A percentile compares a stretch with the other conserved stretches of the same genome.
phyloP scores from a whole-genome alignment of 2,888 invertebrate species.

The Scotopteryx bipunctaria region DNA sequence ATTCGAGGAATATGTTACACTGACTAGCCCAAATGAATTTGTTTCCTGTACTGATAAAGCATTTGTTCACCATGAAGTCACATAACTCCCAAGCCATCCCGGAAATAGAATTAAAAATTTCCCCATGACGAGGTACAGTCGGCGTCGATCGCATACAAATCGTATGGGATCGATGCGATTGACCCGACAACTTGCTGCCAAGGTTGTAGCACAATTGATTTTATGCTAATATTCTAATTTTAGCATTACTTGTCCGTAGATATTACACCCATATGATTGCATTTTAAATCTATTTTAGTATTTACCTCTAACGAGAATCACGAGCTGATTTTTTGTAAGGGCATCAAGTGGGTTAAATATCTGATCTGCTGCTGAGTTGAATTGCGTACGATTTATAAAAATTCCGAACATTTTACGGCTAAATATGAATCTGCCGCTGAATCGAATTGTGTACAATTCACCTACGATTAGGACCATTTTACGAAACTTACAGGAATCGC shows the following conservation, averaged over 20 bases:
- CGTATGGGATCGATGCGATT: slow-evolving; percentile 44
- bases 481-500: no score
- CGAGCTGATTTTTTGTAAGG: no score
- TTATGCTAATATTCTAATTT: slow-evolving; percentile 24
- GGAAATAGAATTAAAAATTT: slow-evolving; percentile 46
- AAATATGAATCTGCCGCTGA: no score
- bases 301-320: neutral
- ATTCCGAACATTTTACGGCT: no score
- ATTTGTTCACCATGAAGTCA: slow-evolving; percentile 2
- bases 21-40: neutral
- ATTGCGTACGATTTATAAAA: no score
- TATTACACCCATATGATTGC: neutral
- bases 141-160: slow-evolving; percentile 35
- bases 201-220: slow-evolving; percentile 41
- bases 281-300: neutral
- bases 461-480: no score
- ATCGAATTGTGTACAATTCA: no score
- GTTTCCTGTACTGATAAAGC: slow-evolving; percentile 3
- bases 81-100: slow-evolving; percentile 29
- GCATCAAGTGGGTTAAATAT: no score
- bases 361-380: no score
- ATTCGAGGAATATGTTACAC: neutral
- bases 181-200: slow-evolving; percentile 46
- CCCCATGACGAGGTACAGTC: slow-evolving; percentile 39
- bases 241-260: slow-evolving; percentile 5